These are phyloP conservation scores for Theonella swinhoei DNA, from an alignment of 37 sponge, comb jelly and placozoan species.

Conservation along the genomic window DNA sequence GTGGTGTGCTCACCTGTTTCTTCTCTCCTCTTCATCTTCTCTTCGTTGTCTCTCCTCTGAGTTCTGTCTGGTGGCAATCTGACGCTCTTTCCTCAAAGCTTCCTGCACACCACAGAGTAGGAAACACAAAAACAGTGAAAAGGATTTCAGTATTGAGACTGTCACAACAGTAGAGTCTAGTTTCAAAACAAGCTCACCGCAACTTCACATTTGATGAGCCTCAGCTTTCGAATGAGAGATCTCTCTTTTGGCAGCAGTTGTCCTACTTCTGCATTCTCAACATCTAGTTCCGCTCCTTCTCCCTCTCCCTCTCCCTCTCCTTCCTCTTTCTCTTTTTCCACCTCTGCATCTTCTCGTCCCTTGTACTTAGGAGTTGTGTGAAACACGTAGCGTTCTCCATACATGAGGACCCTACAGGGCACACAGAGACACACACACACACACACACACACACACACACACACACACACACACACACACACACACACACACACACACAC, in stretches of 20 bases:
- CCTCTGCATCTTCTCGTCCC: background rate
- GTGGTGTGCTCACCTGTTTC: background rate
- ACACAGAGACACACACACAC: too few species aligned
- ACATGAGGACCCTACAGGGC: background rate
- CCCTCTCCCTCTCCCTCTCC: slow-evolving; percentile 15
- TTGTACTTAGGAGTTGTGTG: background rate
- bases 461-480: too few species aligned
- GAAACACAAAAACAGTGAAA: background rate
- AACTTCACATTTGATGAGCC: background rate
- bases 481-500: too few species aligned
- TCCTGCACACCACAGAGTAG: background rate
- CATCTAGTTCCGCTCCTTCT: slow-evolving; percentile 6
- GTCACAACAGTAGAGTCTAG: too few species aligned
- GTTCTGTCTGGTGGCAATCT: background rate
- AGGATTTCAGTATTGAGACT: too few species aligned
- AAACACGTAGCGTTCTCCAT: background rate
- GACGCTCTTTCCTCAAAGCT: background rate
- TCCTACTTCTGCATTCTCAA: background rate
- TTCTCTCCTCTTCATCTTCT: background rate
- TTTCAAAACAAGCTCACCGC: background rate
- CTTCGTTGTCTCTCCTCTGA: background rate
- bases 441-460: background rate
- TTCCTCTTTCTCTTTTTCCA: slow-evolving; percentile 18
- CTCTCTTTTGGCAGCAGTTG: background rate
- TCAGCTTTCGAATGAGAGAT: background rate